Percentiles rank a stretch among this genome's conserved stretches.
Evolutionary conservation across 2,888 invertebrate species (phyloP).

Genomic region (Dicyrtoma fusca): DNA sequence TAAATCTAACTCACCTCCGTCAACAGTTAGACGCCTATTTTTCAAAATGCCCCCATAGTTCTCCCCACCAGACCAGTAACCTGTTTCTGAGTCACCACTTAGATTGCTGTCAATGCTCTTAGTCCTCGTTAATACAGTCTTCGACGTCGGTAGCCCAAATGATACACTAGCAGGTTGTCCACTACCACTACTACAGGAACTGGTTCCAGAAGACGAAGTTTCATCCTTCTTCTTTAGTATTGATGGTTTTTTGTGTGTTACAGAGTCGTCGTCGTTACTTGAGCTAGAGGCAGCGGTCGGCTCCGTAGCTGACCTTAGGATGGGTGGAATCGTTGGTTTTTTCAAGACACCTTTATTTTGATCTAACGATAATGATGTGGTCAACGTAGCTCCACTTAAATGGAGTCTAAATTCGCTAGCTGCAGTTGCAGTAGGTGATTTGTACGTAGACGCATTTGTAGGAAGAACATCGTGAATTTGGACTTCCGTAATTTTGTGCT

Average conservation of each 20-base stretch:
- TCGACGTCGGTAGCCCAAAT: conserved; percentile 40
- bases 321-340: conserved; percentile 41
- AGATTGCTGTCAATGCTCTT: conserved; percentile 45
- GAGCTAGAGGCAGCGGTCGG: background rate
- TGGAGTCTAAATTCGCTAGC: too few relatives aligned
- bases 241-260: conserved; percentile 41
- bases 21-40: conserved; percentile 21
- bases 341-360: conserved; percentile 35
- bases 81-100: conserved; percentile 45
- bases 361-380: conserved; percentile 23
- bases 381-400: background rate
- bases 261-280: conserved; percentile 16
- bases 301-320: conserved; percentile 34
- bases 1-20: conserved; percentile 24
- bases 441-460: background rate
- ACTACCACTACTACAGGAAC: conserved; percentile 17
- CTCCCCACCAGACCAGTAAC: conserved; percentile 46
- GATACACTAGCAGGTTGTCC: conserved; percentile 40
- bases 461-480: background rate
- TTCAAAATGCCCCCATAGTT: conserved; percentile 35
- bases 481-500: background rate
- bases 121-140: conserved; percentile 38
- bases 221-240: conserved; percentile 46
- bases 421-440: background rate
- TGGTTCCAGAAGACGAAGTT: conserved; percentile 4